Evolutionary conservation across 1,140 invertebrate species (phyloP), one percentile per base, ranked within the genome.

Genomic region (Heliothis virescens): DNA sequence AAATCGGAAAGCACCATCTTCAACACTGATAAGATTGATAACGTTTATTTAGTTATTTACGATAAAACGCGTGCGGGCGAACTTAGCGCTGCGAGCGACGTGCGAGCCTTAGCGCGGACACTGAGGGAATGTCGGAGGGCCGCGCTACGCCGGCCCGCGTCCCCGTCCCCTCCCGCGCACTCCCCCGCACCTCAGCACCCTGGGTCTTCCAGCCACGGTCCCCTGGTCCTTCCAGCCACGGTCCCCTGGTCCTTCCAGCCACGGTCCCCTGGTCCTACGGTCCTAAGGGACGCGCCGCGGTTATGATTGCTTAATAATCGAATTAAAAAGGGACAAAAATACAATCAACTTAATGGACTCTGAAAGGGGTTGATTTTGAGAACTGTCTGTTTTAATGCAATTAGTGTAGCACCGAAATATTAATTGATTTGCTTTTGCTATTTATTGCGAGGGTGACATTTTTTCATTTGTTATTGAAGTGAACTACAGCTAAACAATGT

Each of bases 1-100:
- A 94, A 91, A 53, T 94, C 90, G 34, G 91, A 86, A 21, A 94
- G 82, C 85, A 94, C 91, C 92, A 94, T 94, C 18, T 73, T 79
- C 83, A 63, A 83, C 86, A 81, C 77, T 48, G 82, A 81, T 62
- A 80, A 69, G 69, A 50, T 59, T 69, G 77, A 79, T 41, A 67
- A 48, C 48, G 16, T 13, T 67, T 67, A 5, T 13, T 63, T 63
- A 16, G 50, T 29, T 12, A 16, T 12, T 55, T 53, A 65, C 74
- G 74, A 76, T 1, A 63, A 62, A 55, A 79, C 21, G 53, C 47
- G 41, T 53, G 55, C 50, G 26, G 67, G 34, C n/a, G 34, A 63
- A 82, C 18, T 57, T 55, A 5, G 53, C 41, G 34, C 53, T 12
- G 29, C 34, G 59, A 69, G 77, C 26, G 52, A 82, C 83, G 84